phyloP scores from a whole-genome alignment of 2,113 vertebrate species.

The Rallus limicola region DNA sequence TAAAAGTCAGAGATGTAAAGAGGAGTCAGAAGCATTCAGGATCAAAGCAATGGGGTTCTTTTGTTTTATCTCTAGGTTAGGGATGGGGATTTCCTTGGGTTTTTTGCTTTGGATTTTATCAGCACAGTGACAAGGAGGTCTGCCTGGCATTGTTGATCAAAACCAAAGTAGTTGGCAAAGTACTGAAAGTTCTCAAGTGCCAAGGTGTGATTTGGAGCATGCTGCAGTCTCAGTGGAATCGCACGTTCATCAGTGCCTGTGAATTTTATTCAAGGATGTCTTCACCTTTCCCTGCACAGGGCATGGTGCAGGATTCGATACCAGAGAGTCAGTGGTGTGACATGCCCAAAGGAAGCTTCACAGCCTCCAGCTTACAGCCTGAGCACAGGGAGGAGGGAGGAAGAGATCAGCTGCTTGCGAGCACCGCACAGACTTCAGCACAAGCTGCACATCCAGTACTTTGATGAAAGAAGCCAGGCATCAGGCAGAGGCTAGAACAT shows the following conservation, averaged over 20 bases:
- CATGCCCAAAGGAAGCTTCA: not conserved
- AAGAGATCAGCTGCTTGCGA: not conserved
- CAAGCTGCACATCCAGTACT: not conserved
- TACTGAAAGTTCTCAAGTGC: not conserved
- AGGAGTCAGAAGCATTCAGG: not conserved
- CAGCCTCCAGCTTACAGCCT: not conserved
- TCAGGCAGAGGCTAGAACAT: not conserved
- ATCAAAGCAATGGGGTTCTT: not conserved
- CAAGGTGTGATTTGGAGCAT: accelerated
- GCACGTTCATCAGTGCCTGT: accelerated
- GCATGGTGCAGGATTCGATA: not conserved
- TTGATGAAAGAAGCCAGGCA: not conserved
- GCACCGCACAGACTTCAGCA: not conserved
- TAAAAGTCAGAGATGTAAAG: not conserved
- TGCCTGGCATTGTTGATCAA: not conserved
- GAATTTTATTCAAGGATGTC: not conserved
- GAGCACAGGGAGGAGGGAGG: not conserved
- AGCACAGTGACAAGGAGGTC: not conserved
- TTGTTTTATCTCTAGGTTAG: not conserved
- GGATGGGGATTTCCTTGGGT: not conserved
- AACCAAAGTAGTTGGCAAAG: not conserved
- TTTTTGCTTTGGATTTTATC: not conserved
- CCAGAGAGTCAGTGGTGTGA: not conserved
- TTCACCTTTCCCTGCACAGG: not conserved
- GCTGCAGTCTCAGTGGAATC: accelerated